Base-by-base conservation (phyloP, 2,113 vertebrate genomes). In the Petrocephalus microphthalmus region DNA sequence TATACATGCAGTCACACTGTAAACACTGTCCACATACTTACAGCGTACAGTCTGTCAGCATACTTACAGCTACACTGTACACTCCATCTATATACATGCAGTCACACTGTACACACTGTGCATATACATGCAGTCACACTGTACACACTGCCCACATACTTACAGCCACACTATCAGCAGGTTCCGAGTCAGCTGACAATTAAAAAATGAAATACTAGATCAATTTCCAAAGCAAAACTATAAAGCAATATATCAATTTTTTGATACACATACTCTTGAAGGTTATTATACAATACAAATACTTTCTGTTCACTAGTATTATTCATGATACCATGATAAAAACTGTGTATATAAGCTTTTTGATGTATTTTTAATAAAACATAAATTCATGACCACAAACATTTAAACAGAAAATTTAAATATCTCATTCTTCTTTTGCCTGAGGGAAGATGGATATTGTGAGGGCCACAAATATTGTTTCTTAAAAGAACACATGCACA, bases 161-260 rank as follows among this genome's bases (percentile, higher is more conserved):
- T 91, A 92, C 92, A 20, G 92, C 91, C 17, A 91, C 89, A 84
- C 89, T 91, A 25, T 91, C 91, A n/a, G 91, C 85, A 19, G 84
- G 57, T 29, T 84, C 85, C 82, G 78, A 25, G n/a, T 74, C 67
- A 5, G 47, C 81, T 51, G 20, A 83, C 11, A 25, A n/a, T 84
- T 84, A 25, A 47, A 84, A 84, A 84, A 84, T n/a, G n/a, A 85
- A 87, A 56, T 19, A 84, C 7, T 15, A 37, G 81, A 19, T 71
- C 33, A 85, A 52, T 84, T 25, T 51, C 82, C 7, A 11, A 49
- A 51, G 49, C 45, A 84, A 49, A 49, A 29, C 20, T 22, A 49
- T 84, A 52, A 11, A 52, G n/a, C 13, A 84, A n/a, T 37, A 42
- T 74, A 74, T 33, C 67, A 29, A 74, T 37, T 13, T 74, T 37